A percentile compares a stretch with the other conserved stretches of the same genome.
These are phyloP conservation scores for Merodon equestris DNA, from an alignment of 2,888 invertebrate genomes.

Conservation along the genomic window DNA sequence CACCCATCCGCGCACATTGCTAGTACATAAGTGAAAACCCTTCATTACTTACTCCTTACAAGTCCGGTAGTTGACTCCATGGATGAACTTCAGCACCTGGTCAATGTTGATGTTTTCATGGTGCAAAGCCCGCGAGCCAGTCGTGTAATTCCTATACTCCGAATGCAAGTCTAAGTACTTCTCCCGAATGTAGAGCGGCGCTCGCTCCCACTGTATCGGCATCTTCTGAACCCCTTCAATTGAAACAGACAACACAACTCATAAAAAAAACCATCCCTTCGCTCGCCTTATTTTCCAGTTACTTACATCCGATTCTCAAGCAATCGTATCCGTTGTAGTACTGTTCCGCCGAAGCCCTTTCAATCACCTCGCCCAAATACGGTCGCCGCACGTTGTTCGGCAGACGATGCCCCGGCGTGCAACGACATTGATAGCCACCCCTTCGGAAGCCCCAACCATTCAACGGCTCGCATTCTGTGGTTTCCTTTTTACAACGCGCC, in stretches of 20 bases:
- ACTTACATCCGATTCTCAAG: constrained; percentile 92
- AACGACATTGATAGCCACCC: constrained; percentile 97
- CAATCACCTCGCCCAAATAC: constrained; percentile 95
- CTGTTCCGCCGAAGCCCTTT: constrained; percentile 94
- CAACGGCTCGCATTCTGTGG: constrained; percentile 97
- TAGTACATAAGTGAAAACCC: not conserved
- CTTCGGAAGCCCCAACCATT: constrained; percentile 97
- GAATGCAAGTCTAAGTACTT: constrained; percentile 86
- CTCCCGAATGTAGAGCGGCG: constrained; percentile 85
- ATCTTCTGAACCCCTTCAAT: constrained; percentile 89
- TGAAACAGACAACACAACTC: too few relatives aligned
- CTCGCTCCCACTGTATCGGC: constrained; percentile 90
- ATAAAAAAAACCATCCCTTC: not conserved
- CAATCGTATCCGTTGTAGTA: constrained; percentile 97
- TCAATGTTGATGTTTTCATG: constrained; percentile 86
- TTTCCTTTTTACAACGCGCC: constrained; percentile 93
- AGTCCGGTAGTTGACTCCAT: constrained; percentile 82
- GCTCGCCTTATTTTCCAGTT: not conserved
- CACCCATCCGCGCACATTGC: too few relatives aligned
- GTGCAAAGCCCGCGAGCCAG: constrained; percentile 84
- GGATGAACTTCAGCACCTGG: constrained; percentile 87
- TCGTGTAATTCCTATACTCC: constrained; percentile 86
- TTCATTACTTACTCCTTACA: constrained; percentile 78
- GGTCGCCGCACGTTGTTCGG: constrained; percentile 93
- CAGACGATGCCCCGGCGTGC: constrained; percentile 91